Evolutionary conservation across 2,888 invertebrate genomes (phyloP).

Genomic region (Eupithecia subfuscata): DNA sequence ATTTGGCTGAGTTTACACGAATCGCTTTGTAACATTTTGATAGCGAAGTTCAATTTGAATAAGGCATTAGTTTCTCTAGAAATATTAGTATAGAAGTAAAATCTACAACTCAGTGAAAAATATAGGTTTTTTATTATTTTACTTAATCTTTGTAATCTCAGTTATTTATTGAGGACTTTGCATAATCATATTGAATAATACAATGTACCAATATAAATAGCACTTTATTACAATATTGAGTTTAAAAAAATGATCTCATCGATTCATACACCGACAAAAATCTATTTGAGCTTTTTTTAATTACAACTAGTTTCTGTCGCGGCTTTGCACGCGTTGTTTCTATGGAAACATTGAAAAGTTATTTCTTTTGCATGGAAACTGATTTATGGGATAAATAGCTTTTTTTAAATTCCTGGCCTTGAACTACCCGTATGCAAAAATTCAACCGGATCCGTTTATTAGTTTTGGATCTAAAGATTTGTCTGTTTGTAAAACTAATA

Average conservation of each 20-base stretch:
- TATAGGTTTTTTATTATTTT: background rate
- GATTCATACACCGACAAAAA: background rate
- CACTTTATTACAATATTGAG: background rate
- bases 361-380: too few relatives aligned
- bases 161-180: background rate
- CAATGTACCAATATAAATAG: background rate
- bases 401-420: too few relatives aligned
- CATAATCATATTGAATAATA: background rate
- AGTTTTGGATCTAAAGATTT: too few relatives aligned
- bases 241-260: background rate
- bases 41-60: background rate
- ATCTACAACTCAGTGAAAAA: background rate
- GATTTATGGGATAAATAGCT: too few relatives aligned
- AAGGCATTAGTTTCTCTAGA: background rate
- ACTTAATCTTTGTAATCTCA: background rate
- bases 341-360: background rate
- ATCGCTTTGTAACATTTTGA: background rate
- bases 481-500: background rate
- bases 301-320: background rate
- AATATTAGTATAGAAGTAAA: background rate
- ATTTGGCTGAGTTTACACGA: slow-evolving; percentile 19
- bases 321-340: background rate
- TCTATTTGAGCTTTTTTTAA: background rate
- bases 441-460: too few relatives aligned
- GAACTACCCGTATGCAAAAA: too few relatives aligned